Conservation (phyloP, 2,888 invertebrate genomes). For the Tetheella fluctuosa region DNA sequence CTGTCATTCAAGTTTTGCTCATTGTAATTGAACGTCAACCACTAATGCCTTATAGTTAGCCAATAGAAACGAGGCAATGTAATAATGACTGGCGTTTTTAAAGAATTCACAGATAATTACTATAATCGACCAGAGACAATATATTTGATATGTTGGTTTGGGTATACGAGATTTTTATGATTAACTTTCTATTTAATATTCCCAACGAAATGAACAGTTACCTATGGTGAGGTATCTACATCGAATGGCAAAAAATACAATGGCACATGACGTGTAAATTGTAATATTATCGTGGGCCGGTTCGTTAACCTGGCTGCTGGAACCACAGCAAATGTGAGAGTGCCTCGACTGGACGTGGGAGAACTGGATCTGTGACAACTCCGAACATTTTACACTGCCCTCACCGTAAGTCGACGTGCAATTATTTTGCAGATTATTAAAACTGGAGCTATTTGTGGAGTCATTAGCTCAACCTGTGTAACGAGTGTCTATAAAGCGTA, state of each 20-base stretch:
- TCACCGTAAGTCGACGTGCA: conserved; percentile 44
- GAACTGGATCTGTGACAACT: conserved; percentile 73
- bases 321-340: conserved; percentile 49
- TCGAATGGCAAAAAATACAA: conserved; percentile 49
- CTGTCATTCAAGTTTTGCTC: conserved; percentile 35
- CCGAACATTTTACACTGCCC: conserved; percentile 46
- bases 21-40: conserved; percentile 37
- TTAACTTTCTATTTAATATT: conserved; percentile 6
- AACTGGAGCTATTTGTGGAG: conserved; percentile 59
- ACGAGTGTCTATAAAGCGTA: conserved; percentile 15
- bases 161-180: neutral
- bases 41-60: conserved; percentile 29
- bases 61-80: conserved; percentile 20
- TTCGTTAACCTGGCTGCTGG: conserved; percentile 67
- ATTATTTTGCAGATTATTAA: conserved; percentile 64
- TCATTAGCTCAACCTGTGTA: conserved; percentile 48
- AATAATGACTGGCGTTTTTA: conserved; percentile 26
- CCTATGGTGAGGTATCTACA: conserved; percentile 16
- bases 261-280: conserved; percentile 39
- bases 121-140: conserved; percentile 7
- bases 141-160: neutral
- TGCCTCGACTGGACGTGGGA: conserved; percentile 66
- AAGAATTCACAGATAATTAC: conserved; percentile 2
- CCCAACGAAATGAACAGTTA: conserved; percentile 6
- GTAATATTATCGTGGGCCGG: conserved; percentile 43